Evolutionary conservation across 2,113 vertebrate species (phyloP).

Genomic region (Ochotona curzoniae): DNA sequence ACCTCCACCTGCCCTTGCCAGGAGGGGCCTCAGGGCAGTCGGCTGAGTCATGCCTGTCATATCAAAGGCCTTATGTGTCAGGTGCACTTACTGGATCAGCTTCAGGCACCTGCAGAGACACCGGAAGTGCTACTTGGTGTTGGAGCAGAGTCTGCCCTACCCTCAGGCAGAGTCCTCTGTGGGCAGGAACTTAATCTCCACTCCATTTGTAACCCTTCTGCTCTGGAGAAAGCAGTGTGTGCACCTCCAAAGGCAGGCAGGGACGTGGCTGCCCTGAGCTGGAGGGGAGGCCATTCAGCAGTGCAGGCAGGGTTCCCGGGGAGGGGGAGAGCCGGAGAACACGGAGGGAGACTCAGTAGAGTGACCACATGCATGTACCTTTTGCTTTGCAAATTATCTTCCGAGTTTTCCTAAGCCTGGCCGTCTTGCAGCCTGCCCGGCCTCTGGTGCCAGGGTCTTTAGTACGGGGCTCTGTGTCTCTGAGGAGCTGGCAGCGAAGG

Average conservation of each 20-base stretch:
- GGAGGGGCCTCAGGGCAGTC: not conserved
- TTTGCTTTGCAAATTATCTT: slow-evolving; percentile 36
- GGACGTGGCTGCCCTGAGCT: not conserved
- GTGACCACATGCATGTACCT: not conserved
- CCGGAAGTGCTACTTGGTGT: not conserved
- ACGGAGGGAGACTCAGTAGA: not conserved
- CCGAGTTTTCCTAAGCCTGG: not conserved
- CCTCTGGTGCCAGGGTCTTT: not conserved
- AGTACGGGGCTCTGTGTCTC: not conserved
- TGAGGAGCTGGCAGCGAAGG: not conserved
- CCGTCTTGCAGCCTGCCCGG: not conserved
- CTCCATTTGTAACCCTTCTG: not conserved
- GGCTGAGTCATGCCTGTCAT: not conserved
- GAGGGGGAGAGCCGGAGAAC: not conserved
- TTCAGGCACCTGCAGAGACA: not conserved
- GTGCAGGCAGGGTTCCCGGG: slow-evolving; percentile 16
- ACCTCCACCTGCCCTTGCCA: not conserved
- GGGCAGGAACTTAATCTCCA: not conserved
- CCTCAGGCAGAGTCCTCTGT: not conserved
- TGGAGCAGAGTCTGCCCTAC: not conserved
- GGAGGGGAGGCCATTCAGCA: not conserved
- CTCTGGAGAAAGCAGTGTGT: slow-evolving; percentile 33
- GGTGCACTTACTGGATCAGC: not conserved
- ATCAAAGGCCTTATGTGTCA: not conserved
- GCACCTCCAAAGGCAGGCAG: slow-evolving; percentile 12